Conservation (phyloP, 2,797 vertebrate species). For the Arctocebus calabarensis region DNA sequence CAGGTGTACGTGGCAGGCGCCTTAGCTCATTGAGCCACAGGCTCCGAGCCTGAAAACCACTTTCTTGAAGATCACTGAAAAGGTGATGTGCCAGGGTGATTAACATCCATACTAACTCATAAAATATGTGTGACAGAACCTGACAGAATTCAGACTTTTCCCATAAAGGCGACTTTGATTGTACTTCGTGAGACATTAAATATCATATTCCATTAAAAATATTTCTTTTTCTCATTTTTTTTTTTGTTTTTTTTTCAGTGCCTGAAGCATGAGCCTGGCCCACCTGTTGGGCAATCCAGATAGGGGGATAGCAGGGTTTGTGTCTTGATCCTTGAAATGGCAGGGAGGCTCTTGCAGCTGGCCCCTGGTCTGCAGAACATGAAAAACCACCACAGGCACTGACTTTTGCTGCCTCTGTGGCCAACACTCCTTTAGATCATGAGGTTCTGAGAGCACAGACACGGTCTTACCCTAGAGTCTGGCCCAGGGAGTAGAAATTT, state of each 20-base stretch:
- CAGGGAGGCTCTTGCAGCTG: neutral
- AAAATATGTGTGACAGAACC: neutral
- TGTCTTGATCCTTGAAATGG: accelerated
- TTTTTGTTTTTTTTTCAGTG: slow-evolving; percentile 59
- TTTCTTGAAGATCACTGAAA: neutral
- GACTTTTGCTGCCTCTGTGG: neutral
- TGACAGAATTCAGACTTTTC: neutral
- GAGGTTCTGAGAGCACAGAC: neutral
- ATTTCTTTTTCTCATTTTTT: slow-evolving; percentile 21
- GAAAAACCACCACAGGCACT: neutral
- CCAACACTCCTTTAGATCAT: neutral
- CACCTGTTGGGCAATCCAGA: neutral
- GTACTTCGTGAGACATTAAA: slow-evolving; percentile 26
- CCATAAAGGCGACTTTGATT: neutral
- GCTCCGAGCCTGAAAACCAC: neutral
- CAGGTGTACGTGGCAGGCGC: no score
- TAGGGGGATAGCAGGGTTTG: neutral
- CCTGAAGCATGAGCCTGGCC: neutral
- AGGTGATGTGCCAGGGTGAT: neutral
- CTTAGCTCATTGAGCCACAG: no score
- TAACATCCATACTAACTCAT: neutral
- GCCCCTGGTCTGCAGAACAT: accelerated
- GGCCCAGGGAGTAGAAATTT: slow-evolving; percentile 25
- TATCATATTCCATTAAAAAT: neutral
- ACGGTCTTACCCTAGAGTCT: neutral